These are phyloP conservation scores for Brenthis hecate DNA, from an alignment of 2,888 invertebrate genomes.

Conservation along the genomic window DNA sequence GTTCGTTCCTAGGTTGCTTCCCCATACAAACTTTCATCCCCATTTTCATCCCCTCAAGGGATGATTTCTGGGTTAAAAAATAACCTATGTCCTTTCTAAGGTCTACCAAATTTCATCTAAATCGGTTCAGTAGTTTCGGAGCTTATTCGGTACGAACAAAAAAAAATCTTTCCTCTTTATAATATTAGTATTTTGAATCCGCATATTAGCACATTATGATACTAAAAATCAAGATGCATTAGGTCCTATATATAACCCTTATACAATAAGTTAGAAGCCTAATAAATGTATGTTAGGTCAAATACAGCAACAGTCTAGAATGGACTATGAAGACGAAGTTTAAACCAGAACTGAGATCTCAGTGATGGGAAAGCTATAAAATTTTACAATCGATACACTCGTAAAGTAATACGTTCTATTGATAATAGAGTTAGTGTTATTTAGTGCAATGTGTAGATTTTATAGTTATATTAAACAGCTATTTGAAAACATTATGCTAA, in stretches of 20 bases:
- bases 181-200: too few relatives aligned
- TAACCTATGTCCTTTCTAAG: too few relatives aligned
- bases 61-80: too few relatives aligned
- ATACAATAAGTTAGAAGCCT: conserved; percentile 27
- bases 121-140: too few relatives aligned
- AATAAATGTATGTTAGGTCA: conserved; percentile 32
- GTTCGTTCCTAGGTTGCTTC: too few relatives aligned
- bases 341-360: conserved; percentile 25
- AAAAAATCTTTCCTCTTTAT: too few relatives aligned
- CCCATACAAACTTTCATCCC: too few relatives aligned
- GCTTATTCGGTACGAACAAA: too few relatives aligned
- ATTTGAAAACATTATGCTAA: neutral
- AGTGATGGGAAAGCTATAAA: conserved; percentile 26
- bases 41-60: too few relatives aligned
- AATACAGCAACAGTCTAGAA: conserved; percentile 18
- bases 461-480: neutral
- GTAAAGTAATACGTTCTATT: neutral
- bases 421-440: conserved; percentile 1
- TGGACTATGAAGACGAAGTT: conserved; percentile 31
- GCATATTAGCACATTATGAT: too few relatives aligned
- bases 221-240: neutral
- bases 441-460: neutral
- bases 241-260: neutral
- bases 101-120: too few relatives aligned
- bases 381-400: conserved; percentile 25